Conservation (phyloP, 2,797 vertebrate species). For the Phalloptychus januarius region DNA sequence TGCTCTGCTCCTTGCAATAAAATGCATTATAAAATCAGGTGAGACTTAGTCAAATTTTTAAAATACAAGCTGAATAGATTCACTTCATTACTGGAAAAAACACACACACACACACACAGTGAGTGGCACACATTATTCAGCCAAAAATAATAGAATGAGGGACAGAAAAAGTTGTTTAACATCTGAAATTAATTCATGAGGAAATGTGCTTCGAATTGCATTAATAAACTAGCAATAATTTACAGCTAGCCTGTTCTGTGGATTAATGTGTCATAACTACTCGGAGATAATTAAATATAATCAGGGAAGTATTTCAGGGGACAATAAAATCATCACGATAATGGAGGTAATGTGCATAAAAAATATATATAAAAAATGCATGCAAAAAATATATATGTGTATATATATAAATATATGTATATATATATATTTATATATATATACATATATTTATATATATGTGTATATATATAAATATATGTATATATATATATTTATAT, state of each 20-base stretch:
- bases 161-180: slow-evolving; percentile 40
- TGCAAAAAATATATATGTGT: too few relatives aligned
- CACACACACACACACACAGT: not conserved
- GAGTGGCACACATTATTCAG: slow-evolving; percentile 56
- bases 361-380: slow-evolving; percentile 18
- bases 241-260: slow-evolving; percentile 37
- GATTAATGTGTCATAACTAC: slow-evolving; percentile 65
- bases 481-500: not conserved
- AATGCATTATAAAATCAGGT: slow-evolving; percentile 41
- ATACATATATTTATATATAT: too few relatives aligned
- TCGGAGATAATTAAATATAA: slow-evolving; percentile 71
- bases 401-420: not conserved
- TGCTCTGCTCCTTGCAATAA: slow-evolving; percentile 11
- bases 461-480: not conserved
- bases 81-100: slow-evolving; percentile 48
- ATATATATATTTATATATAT: not conserved
- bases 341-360: slow-evolving; percentile 56
- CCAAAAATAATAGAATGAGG: slow-evolving; percentile 45
- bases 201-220: slow-evolving; percentile 69
- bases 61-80: slow-evolving; percentile 46
- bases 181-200: slow-evolving; percentile 61
- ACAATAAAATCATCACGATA: slow-evolving; percentile 67
- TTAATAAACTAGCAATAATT: slow-evolving; percentile 74
- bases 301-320: slow-evolving; percentile 59
- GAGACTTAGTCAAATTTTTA: slow-evolving; percentile 33